Evolutionary conservation across 2,797 vertebrate species (phyloP), one percentile per base, ranked within the genome.

Genomic region (Poecilia gillii): DNA sequence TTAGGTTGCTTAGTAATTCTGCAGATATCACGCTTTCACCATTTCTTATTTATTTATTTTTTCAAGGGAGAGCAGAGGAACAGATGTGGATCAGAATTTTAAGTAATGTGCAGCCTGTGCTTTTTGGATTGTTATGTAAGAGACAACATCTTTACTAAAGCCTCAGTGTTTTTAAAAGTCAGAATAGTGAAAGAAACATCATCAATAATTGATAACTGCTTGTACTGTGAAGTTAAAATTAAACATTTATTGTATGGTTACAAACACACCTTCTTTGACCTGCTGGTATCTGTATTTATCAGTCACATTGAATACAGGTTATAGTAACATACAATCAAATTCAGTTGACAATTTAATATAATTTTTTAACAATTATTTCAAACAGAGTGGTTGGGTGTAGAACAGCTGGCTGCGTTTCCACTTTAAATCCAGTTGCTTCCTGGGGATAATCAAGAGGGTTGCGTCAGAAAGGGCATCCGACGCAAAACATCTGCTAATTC

Each of bases 121-220:
- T 84, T 85, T 87, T 84, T 70, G 77, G 75, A 83, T 90, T 89
- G 76, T 90, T 88, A 89, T 86, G 66, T 85, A 91, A 90, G 72
- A 89, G 77, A 31, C 70, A 82, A 75, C 66, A 31, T 82, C 74
- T 87, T 72, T 3, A 73, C 75, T 41, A 45, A 68, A 76, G 59
- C 64, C 73, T 83, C 85, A 77, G 66, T 39, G 71, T 80, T 81
- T 87, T 81, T 53, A 47, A 85, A 82, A 85, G 77, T 81, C 68
- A 57, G 71, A 74, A 77, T 23, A 46, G 33, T 1, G 75, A 36
- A 6, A 45, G 13, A 23, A 55, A 64, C 41, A 64, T 33, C 75
- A 31, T 57, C 72, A 77, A 62, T 1, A 0, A 25, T 73, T 75
- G 53, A 84, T 82, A 13, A 59, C 28, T 0, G 62, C 46, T 75